phyloP scores from a whole-genome alignment of 2,113 vertebrate genomes.

The Macquaria ambigua region DNA sequence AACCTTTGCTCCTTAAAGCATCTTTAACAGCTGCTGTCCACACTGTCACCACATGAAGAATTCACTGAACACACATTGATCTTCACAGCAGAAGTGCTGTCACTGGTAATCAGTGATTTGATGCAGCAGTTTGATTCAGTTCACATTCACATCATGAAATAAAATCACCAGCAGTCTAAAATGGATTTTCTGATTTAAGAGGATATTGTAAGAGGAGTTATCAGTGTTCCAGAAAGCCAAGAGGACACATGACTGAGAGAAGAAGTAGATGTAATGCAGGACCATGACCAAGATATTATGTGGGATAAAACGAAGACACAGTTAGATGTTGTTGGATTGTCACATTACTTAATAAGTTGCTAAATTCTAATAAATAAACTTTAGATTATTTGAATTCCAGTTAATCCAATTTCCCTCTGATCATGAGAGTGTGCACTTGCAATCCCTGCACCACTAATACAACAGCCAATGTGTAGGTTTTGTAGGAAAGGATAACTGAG shows the following conservation, averaged over 20 bases:
- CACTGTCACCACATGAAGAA: not conserved
- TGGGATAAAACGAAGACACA: not conserved
- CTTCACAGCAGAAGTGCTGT: not conserved
- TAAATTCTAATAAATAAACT: too few species aligned
- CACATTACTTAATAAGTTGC: not conserved
- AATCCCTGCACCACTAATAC: not conserved
- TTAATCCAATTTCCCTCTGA: not conserved
- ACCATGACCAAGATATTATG: not conserved
- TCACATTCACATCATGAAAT: not conserved
- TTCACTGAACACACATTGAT: slow-evolving; percentile 10
- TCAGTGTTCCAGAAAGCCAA: not conserved
- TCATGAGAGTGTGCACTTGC: not conserved
- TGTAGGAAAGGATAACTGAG: not conserved
- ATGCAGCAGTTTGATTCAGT: not conserved
- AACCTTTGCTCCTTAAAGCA: not conserved
- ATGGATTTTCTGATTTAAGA: not conserved
- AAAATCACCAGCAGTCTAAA: not conserved
- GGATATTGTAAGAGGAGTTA: not conserved
- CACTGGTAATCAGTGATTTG: not conserved
- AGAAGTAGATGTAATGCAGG: not conserved
- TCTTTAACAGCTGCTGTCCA: not conserved
- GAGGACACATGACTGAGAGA: not conserved
- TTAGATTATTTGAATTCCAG: not conserved
- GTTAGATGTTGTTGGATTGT: not conserved
- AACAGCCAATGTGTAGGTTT: not conserved